Percentiles rank a stretch among this genome's conserved stretches.
Evolutionary conservation across 2,888 invertebrate genomes (phyloP).

Genomic region (Drosophila flavopinicola): DNA sequence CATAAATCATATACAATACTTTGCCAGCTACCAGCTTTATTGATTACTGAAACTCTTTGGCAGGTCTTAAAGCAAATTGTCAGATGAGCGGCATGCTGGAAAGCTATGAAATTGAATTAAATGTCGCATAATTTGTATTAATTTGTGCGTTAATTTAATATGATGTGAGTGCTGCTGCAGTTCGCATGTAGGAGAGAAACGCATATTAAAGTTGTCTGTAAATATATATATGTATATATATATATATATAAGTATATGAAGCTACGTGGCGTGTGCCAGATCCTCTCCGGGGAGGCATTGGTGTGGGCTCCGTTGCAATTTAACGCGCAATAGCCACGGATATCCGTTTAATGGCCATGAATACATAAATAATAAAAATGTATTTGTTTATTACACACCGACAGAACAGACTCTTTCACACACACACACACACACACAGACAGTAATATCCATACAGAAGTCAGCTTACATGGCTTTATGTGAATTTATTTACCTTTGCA

Average conservation of each 20-base stretch:
- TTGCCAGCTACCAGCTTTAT: not conserved
- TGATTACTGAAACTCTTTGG: not conserved
- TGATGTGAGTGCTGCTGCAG: slow-evolving; percentile 15
- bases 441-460: slow-evolving; percentile 24
- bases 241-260: slow-evolving; percentile 2
- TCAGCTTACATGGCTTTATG: slow-evolving; percentile 67
- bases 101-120: slow-evolving; percentile 39
- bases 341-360: slow-evolving; percentile 81
- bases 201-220: slow-evolving; percentile 46
- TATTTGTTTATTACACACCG: slow-evolving; percentile 76
- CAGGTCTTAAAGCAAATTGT: no score
- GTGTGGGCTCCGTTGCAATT: slow-evolving; percentile 60
- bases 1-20: not conserved
- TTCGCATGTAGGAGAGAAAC: slow-evolving; percentile 3
- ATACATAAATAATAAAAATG: slow-evolving; percentile 81
- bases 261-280: slow-evolving; percentile 11
- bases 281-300: slow-evolving; percentile 4
- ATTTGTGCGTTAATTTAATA: slow-evolving; percentile 56
- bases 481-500: slow-evolving; percentile 76
- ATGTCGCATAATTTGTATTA: slow-evolving; percentile 45
- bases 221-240: slow-evolving; percentile 1
- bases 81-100: not conserved
- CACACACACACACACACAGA: slow-evolving; percentile 23
- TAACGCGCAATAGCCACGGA: slow-evolving; percentile 78
- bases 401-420: slow-evolving; percentile 24